These are phyloP conservation scores for Xiphias gladius DNA, from an alignment of 2,113 vertebrate species.

Conservation along the genomic window DNA sequence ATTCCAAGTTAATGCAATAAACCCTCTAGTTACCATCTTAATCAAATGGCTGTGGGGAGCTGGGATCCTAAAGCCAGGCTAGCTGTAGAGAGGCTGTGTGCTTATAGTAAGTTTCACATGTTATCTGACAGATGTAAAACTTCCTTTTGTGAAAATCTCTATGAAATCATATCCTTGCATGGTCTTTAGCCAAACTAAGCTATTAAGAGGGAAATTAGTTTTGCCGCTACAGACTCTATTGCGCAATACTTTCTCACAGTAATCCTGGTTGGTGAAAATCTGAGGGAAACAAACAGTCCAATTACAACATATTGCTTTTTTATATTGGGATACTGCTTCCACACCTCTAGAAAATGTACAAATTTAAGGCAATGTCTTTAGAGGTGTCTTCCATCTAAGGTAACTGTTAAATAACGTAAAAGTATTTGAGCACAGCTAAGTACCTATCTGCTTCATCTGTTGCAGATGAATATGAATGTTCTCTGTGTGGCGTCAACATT, in stretches of 20 bases:
- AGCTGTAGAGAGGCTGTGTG: background rate
- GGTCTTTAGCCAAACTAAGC: conserved; percentile 10
- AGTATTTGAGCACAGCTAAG: background rate
- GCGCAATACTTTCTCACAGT: background rate
- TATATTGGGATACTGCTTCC: conserved; percentile 9
- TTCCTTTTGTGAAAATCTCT: background rate
- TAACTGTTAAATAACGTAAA: background rate
- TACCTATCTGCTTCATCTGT: background rate
- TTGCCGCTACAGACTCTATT: conserved; percentile 27
- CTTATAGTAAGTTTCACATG: conserved; percentile 3
- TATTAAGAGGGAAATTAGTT: conserved; percentile 30
- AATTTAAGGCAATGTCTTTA: background rate
- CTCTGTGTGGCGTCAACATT: background rate
- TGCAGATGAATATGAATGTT: conserved; percentile 8
- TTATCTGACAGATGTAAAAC: background rate
- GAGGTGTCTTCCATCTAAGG: background rate
- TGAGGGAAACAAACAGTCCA: background rate
- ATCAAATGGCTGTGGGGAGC: conserved; percentile 5
- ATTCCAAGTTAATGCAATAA: conserved; percentile 7
- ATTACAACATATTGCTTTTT: background rate
- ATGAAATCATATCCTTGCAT: conserved; percentile 2
- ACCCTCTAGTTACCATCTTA: conserved; percentile 1
- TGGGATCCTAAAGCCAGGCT: background rate
- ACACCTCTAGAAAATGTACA: background rate
- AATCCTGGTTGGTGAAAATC: background rate